Evolutionary conservation across 2,888 invertebrate genomes (phyloP), one percentile per base, ranked within the genome.

Genomic region (Cyrtodaria siliqua): DNA sequence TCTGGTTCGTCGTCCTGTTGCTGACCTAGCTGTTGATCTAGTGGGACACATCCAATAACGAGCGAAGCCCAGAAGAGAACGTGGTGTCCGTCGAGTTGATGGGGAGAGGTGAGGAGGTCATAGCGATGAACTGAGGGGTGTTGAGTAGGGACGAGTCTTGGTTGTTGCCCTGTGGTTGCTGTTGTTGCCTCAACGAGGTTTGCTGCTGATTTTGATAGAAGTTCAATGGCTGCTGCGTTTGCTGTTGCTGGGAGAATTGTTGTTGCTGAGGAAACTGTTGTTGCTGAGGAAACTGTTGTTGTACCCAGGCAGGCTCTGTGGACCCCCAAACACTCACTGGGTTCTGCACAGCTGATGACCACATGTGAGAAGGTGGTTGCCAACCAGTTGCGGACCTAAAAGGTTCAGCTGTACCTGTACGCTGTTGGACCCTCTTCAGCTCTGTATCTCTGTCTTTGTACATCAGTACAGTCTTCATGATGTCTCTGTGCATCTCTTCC

Each of bases 391-490:
- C 8, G n/a, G n/a, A n/a, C n/a, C n/a, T n/a, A n/a, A n/a, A n/a
- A n/a, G n/a, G n/a, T n/a, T n/a, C n/a, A 57, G 24, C 57, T 40
- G 40, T 57, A 38, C 3, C 18, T 44, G 44, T 44, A 18, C 47
- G 60, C 23, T 50, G 49, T 59, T 49, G 60, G 42, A 9, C 42
- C 40, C 40, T 40, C 24, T 55, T 63, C 57, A 62, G 55, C 50
- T 62, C 56, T 56, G 26, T 62, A 33, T 70, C 70, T 55, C 57
- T 70, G 38, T 70, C 70, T 55, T 63, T 56, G 47, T 56, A 70
- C 66, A 63, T 70, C 55, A 70, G 63, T n/a, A 70, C 70, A 70
- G 70, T 70, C 57, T 63, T 63, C 70, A 63, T 70, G 52, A 63
- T 63, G 63, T 49, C 57, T 56, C 40, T 38, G 40, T 57, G 57